phyloP scores from a whole-genome alignment of 2,113 vertebrate genomes.

The Amazona vittata region DNA sequence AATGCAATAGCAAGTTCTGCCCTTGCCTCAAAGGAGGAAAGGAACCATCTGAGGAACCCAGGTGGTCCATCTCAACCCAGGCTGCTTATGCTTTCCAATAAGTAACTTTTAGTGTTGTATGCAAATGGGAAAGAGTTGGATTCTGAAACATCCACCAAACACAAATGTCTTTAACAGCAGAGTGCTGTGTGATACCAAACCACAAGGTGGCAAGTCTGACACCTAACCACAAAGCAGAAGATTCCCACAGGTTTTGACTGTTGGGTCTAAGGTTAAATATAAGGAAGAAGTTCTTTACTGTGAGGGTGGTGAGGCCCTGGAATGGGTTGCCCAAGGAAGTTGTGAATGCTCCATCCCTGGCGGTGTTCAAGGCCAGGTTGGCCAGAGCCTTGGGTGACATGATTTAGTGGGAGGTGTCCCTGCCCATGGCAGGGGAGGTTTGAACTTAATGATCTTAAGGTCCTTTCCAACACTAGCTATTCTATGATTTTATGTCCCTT shows the following conservation, averaged over 20 bases:
- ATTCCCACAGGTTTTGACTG: neutral
- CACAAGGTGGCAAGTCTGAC: neutral
- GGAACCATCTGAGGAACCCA: neutral
- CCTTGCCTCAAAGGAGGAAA: neutral
- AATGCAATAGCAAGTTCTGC: neutral
- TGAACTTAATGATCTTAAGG: neutral
- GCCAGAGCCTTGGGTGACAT: neutral
- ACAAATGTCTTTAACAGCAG: neutral
- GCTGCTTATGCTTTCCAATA: neutral
- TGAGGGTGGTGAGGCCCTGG: neutral
- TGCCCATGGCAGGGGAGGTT: neutral
- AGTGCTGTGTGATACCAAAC: neutral
- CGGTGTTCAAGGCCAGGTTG: neutral
- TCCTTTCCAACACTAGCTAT: neutral
- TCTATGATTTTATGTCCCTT: neutral
- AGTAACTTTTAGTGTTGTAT: neutral
- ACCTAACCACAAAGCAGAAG: neutral
- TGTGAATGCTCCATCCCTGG: neutral
- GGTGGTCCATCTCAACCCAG: neutral
- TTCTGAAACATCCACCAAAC: neutral
- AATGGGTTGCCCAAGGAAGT: neutral
- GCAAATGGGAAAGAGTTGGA: neutral
- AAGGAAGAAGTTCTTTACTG: neutral
- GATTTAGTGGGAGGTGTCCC: neutral
- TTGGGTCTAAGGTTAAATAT: neutral